Evolutionary conservation across 2,113 vertebrate species (phyloP), one percentile per base, ranked within the genome.

Genomic region (Hypanus sabinus): DNA sequence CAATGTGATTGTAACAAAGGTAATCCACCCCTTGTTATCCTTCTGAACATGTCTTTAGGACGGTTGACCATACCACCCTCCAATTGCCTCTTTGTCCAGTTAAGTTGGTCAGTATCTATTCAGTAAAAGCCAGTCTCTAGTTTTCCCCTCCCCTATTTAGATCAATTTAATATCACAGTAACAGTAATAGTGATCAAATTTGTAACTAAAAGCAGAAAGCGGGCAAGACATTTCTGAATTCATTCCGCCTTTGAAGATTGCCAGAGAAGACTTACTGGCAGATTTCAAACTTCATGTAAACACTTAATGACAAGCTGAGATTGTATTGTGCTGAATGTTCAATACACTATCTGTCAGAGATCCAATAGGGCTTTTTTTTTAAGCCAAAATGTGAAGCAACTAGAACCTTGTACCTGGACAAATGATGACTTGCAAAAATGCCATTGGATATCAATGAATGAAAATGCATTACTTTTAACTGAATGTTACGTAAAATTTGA

Each of bases 301-400:
- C n/a, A 65, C n/a, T 90, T 65, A 65, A 90, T 33, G 16, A 77
- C 71, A 73, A 73, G 71, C n/a, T 77, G 33, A 77, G 76, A 36
- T 79, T 90, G 62, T 65, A 90, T 36, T 20, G n/a, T 36, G 85
- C 60, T 90, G 62, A 90, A 90, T 90, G 85, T 90, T 90, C 85
- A 90, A 33, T 8, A 90, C 62, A 90, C 33, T 90, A 90, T 90
- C 30, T 65, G n/a, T 33, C 60, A 68, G 85, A 60, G 24, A 68
- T 33, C 16, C 27, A 65, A 65, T 62, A 90, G 85, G 57, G 33
- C 33, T n/a, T 88, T 46, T 65, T n/a, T 88, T 46, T 85, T 62
- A 88, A 11, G 57, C 55, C 68, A 88, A 57, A 55, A 88, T 62
- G 30, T 88, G 57, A 88, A 5, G 83, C 83, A 88, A 88, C 60